Base-by-base conservation (phyloP, 2,113 vertebrate species). In the Menura novaehollandiae region DNA sequence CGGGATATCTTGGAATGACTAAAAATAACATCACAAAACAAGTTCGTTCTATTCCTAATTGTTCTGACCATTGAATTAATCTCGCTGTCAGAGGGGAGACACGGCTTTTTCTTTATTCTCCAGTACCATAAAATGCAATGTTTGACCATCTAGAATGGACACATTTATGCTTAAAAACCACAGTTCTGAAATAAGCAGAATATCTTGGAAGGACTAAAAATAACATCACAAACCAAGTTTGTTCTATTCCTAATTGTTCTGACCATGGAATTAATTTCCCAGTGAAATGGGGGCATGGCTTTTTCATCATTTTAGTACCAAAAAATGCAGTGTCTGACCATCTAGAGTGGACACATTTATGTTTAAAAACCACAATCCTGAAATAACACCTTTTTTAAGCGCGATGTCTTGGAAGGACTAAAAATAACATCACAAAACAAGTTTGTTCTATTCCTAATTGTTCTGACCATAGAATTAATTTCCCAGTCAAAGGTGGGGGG, bases 381-480 rank as follows among this genome's bases (percentile, higher is more conserved):
- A 16, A 16, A 78, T 86, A 53, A 49, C 68, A 62, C 56, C 82
- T n/a, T 94, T 78, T 97, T 85, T 46, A 71, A 94, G 82, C 23
- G 8, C 15, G 16, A 4, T 81, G 69, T 85, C 85, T 77, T 93
- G 32, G 72, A 47, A 89, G 88, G 68, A 73, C 97, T 96, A 67
- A 97, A 97, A 97, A 95, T 92, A 98, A 92, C 97, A 96, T 89
- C 97, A 96, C 85, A 92, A 97, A 97, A 28, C 95, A 35, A 95
- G 95, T 98, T 98, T 95, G 94, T 96, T 98, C 67, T 94, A 96
- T 93, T 91, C 97, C 96, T 98, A 98, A 99, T 99, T 98, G 97
- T 98, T 98, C 96, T 98, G 97, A 98, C 98, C 97, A 98, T 97
- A 98, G 98, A 98, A 98, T 99, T 99, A 98, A 99, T 99, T 99